Conservation (phyloP, 1,140 invertebrate species). For the Leptopilina clavipes region DNA sequence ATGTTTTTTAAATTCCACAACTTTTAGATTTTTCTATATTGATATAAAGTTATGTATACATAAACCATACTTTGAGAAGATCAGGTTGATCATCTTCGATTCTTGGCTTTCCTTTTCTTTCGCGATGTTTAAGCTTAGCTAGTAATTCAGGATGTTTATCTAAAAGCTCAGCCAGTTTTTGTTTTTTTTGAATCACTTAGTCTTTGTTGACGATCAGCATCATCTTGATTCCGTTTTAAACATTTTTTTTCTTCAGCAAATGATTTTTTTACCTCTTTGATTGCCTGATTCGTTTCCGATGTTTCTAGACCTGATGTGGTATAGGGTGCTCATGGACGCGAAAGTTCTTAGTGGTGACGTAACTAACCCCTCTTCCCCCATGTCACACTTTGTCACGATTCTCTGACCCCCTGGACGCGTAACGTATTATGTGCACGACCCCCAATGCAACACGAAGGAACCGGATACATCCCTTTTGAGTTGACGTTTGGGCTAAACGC, state of each 20-base stretch:
- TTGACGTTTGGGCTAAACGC: too few species aligned
- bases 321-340: too few species aligned
- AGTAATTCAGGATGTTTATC: conserved; percentile 7
- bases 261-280: background rate
- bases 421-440: too few species aligned
- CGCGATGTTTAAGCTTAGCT: background rate
- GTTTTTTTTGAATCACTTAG: background rate
- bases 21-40: background rate
- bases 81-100: background rate
- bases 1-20: background rate
- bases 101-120: background rate
- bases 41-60: background rate
- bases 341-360: too few species aligned
- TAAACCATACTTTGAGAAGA: background rate
- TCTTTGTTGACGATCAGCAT: conserved; percentile 15
- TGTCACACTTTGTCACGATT: too few species aligned
- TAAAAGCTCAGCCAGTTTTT: background rate
- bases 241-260: background rate
- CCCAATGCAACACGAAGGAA: too few species aligned
- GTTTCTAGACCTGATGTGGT: background rate
- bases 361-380: too few species aligned
- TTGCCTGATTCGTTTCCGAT: background rate
- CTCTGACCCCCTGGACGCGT: too few species aligned
- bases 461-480: too few species aligned
- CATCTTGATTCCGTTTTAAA: conserved; percentile 17